Conservation (phyloP, 2,113 vertebrate species). For the Bufo gargarizans region DNA sequence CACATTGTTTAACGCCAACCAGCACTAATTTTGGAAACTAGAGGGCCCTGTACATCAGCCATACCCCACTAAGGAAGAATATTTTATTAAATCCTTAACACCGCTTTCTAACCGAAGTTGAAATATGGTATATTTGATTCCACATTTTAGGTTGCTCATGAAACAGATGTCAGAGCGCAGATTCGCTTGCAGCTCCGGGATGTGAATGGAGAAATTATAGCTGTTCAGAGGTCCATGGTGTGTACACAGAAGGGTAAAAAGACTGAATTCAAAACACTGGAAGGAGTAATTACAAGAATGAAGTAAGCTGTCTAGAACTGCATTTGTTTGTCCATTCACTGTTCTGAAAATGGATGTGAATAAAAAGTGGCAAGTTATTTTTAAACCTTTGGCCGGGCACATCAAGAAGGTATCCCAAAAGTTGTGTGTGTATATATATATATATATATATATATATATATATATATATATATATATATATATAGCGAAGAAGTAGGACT, state of each 20-base stretch:
- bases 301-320: slow-evolving; percentile 75
- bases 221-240: slow-evolving; percentile 91
- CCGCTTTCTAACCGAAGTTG: not conserved
- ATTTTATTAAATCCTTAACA: no score
- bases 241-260: slow-evolving; percentile 93
- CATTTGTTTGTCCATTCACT: not conserved
- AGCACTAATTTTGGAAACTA: not conserved
- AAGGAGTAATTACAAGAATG: slow-evolving; percentile 87
- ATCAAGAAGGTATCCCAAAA: no score
- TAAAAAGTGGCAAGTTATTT: no score
- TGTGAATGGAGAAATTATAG: slow-evolving; percentile 82
- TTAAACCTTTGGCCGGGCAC: no score
- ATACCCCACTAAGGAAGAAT: not conserved
- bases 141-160: slow-evolving; percentile 84
- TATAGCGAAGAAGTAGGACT: no score
- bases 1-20: not conserved
- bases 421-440: no score
- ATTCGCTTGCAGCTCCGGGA: slow-evolving; percentile 90
- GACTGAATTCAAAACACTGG: slow-evolving; percentile 92
- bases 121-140: not conserved
- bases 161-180: slow-evolving; percentile 94
- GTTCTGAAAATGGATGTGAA: not conserved
- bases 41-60: not conserved
- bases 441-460: no score
- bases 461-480: no score